Evolutionary conservation across 2,797 vertebrate species (phyloP), one percentile per base, ranked within the genome.

Genomic region (Todus mexicanus): DNA sequence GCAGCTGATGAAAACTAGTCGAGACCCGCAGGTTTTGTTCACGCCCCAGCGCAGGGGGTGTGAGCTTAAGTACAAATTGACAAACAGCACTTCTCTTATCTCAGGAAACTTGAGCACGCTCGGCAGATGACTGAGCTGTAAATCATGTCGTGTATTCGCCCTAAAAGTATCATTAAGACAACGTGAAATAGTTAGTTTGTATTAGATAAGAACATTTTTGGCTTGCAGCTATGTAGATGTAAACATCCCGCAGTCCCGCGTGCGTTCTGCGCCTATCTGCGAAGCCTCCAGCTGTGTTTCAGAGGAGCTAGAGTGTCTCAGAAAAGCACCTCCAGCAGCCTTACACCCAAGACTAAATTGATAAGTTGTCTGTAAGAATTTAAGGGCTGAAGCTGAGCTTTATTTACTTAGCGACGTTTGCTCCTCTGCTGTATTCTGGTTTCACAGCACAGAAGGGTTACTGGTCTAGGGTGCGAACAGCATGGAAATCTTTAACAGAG

Each of bases 101-200:
- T 93, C 64, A 10, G 90, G 93, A 94, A 96, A 95, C 70, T 6
- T 17, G 89, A 96, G 70, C 70, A 12, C 54, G 42, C 47, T 33
- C 59, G 47, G 84, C 93, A 95, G 87, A 89, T 93, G 87, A 87
- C 73, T 31, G 69, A 83, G 69, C 91, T 75, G 53, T 95, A 94
- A 89, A 94, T 96, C 89, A 91, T 43, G 25, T 59, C 48, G 43
- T n/a, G 33, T 47, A 18, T 5, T n/a, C 65, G 70, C 66, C 51
- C 40, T 74, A 26, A 37, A 80, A 93, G 69, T 54, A 68, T 53
- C 57, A 70, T 70, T 56, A 76, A 33, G 65, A 47, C 72, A 82
- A 89, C 40, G 57, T 29, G 45, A 63, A 93, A 85, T 47, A 68
- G 38, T 65, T 90, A 23, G 43, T 56, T 91, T 83, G 42, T 43